These are phyloP conservation scores for Fundulus diaphanus DNA, from an alignment of 2,797 vertebrate species.

Conservation along the genomic window DNA sequence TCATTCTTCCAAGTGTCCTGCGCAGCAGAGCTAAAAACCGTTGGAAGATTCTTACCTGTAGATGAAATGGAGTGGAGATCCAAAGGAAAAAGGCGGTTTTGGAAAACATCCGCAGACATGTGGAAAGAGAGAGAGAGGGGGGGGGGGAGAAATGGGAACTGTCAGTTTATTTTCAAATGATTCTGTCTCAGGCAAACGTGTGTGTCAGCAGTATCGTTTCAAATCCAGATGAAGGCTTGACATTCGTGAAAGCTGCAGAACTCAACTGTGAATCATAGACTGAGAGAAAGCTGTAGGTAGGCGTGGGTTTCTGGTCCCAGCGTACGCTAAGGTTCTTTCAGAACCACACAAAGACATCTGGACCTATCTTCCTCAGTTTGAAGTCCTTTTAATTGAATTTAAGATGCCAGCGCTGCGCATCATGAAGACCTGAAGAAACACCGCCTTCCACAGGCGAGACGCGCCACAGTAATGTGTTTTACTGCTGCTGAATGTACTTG, in stretches of 20 bases:
- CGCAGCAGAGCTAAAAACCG: neutral
- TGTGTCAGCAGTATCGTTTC: neutral
- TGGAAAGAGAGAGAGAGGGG: conserved; percentile 17
- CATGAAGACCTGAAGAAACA: too few species aligned
- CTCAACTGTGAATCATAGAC: neutral
- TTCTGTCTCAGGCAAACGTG: neutral
- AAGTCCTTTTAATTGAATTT: too few species aligned
- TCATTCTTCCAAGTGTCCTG: neutral
- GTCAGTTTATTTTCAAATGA: conserved; percentile 22
- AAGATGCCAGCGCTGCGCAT: neutral
- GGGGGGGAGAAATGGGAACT: conserved; percentile 1
- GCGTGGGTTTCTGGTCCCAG: neutral
- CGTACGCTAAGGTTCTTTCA: neutral
- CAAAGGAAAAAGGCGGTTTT: conserved; percentile 9
- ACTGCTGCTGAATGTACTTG: too few species aligned
- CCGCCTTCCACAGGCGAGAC: too few species aligned
- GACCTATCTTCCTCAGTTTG: neutral
- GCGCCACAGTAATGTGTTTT: too few species aligned
- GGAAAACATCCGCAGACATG: conserved; percentile 20
- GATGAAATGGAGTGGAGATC: conserved; percentile 25
- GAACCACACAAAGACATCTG: neutral
- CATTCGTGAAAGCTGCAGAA: neutral
- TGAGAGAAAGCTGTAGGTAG: neutral
- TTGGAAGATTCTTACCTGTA: conserved; percentile 71
- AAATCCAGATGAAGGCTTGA: conserved; percentile 19